A percentile compares a stretch with the other conserved stretches of the same genome.
phyloP scores from a whole-genome alignment of 2,888 invertebrate genomes.

The Antitype chi region DNA sequence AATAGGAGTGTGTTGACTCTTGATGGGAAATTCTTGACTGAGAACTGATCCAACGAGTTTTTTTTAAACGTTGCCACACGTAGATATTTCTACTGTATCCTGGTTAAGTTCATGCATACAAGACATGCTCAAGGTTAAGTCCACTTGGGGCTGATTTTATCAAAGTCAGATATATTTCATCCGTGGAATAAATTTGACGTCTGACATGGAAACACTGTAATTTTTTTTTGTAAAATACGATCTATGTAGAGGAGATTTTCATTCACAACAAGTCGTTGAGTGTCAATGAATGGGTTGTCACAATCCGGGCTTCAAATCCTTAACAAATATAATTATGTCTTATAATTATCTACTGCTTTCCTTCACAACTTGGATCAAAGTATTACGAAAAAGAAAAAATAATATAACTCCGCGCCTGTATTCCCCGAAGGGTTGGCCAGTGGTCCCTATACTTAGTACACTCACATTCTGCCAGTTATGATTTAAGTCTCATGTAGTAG shows the following conservation, averaged over 20 bases:
- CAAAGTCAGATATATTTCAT: no score
- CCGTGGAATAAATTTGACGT: no score
- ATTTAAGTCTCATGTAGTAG: no score
- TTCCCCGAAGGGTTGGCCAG: no score
- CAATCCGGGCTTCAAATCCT: background rate
- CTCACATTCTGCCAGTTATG: no score
- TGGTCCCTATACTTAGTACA: no score
- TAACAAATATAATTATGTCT: background rate
- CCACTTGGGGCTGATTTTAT: no score
- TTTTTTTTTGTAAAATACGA: background rate
- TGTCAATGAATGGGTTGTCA: background rate
- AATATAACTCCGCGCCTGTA: no score
- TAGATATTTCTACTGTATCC: background rate
- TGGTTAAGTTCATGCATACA: background rate
- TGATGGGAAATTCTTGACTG: background rate
- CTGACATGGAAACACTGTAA: no score
- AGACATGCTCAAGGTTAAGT: background rate
- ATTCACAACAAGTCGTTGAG: background rate
- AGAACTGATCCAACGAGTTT: background rate
- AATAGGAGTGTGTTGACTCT: conserved; percentile 21
- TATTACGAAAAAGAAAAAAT: background rate
- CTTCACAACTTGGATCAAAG: conserved; percentile 7
- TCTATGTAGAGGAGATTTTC: no score
- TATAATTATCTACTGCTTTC: background rate
- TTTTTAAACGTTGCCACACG: background rate